phyloP scores from a whole-genome alignment of 2,888 invertebrate genomes.

The Melikaiella ostensackeni region DNA sequence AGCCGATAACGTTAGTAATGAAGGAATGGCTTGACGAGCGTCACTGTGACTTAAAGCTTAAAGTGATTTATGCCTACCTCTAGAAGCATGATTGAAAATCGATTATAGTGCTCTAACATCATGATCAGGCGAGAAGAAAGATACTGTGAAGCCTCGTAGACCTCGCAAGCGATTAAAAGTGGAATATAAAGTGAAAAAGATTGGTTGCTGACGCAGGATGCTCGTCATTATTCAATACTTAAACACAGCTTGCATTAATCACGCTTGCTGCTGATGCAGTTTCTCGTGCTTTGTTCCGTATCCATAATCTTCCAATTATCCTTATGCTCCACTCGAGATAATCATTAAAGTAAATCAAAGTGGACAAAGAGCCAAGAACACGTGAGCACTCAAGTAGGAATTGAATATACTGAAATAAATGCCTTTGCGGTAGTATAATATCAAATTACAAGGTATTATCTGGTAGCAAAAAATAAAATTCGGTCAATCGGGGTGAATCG shows the following conservation, averaged over 20 bases:
- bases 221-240: not conserved
- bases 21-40: not conserved
- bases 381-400: not conserved
- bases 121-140: not conserved
- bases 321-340: not conserved
- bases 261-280: not conserved
- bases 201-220: not conserved
- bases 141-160: not conserved
- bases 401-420: not conserved
- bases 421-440: not conserved
- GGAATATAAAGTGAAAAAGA: not conserved
- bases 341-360: not conserved
- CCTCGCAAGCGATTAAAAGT: not conserved
- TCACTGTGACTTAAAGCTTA: too few species aligned
- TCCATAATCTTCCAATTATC: conserved; percentile 18
- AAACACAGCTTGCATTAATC: conserved; percentile 1
- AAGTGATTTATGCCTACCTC: not conserved
- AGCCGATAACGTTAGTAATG: not conserved
- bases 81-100: not conserved
- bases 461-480: too few species aligned
- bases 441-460: too few species aligned
- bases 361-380: not conserved
- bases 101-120: not conserved
- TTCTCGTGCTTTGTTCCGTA: not conserved
- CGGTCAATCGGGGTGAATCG: too few species aligned